Evolutionary conservation across 2,888 invertebrate species (phyloP), one percentile per base, ranked within the genome.

Genomic region (Platycheirus rosarum): DNA sequence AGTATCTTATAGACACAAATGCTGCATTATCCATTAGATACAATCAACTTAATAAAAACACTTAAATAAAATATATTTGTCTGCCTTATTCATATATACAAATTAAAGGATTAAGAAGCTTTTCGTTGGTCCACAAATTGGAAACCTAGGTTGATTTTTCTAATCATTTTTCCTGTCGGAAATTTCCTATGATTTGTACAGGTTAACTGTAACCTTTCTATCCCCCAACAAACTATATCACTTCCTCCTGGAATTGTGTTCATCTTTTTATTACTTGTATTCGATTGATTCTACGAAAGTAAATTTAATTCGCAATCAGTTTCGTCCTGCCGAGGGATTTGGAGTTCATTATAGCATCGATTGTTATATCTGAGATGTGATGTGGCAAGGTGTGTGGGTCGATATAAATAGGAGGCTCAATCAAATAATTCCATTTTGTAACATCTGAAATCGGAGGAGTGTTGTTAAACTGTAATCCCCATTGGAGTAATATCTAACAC

Each of bases 291-390:
- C 63, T 60, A 37, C 46, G 13, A 57, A 76, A 73, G 35, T 42
- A 65, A 70, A 80, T 63, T 69, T 57, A 80, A 75, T 75, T 80
- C 57, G 79, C 53, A 69, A 80, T 80, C 75, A 80, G 69, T 65
- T 65, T 57, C 46, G 32, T 44, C 8, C 68, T 48, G 63, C 51
- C 48, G 11, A 16, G 48, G 57, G 55, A 57, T 65, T 44, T 44
- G 0, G 46, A 13, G 62, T 55, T 44, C 74, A 60, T 60, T 60
- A 60, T 44, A 44, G 29, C 14, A 16, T 44, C 26, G 60, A 60
- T 60, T 60, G 60, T 60, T 60, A 44, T 60, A 29, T n/a, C n/a
- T n/a, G n/a, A n/a, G n/a, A n/a, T 60, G 60, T 16, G 26, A 40
- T 42, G 60, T 16, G 42, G 23, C 23, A 6, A 23, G 23, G 6